These are phyloP conservation scores for Theocolax elegans DNA, from an alignment of 1,140 invertebrate species.

Conservation along the genomic window DNA sequence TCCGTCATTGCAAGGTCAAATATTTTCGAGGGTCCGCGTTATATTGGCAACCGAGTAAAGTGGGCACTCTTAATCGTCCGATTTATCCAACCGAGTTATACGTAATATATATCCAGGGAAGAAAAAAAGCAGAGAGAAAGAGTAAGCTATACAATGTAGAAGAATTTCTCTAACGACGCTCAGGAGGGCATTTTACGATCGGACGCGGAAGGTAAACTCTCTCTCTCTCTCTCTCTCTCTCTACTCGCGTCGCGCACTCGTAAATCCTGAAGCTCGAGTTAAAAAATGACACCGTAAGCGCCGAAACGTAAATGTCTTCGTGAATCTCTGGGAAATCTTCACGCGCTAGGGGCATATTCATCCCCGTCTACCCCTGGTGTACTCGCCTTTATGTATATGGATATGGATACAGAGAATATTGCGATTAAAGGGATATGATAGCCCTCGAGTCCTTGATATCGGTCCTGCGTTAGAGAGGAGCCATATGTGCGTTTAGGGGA, in stretches of 20 bases:
- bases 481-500: background rate
- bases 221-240: no score
- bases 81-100: background rate
- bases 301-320: constrained; percentile 35
- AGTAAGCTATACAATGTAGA: background rate
- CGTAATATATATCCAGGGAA: background rate
- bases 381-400: constrained; percentile 12
- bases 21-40: constrained; percentile 1
- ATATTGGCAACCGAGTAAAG: background rate
- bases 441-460: no score
- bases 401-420: constrained; percentile 15
- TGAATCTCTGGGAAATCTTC: constrained; percentile 32
- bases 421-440: constrained; percentile 29
- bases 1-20: constrained; percentile 22
- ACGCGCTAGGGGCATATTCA: constrained; percentile 3
- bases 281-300: constrained; percentile 32
- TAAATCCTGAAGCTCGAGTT: constrained; percentile 22
- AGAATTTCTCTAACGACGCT: constrained; percentile 19
- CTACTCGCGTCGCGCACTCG: constrained; percentile 13
- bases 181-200: constrained; percentile 31
- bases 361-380: background rate
- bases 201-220: no score
- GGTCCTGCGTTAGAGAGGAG: no score
- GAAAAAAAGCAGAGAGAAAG: background rate
- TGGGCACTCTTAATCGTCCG: background rate